Evolutionary conservation across 2,113 vertebrate genomes (phyloP).

Genomic region (Etheostoma spectabile): DNA sequence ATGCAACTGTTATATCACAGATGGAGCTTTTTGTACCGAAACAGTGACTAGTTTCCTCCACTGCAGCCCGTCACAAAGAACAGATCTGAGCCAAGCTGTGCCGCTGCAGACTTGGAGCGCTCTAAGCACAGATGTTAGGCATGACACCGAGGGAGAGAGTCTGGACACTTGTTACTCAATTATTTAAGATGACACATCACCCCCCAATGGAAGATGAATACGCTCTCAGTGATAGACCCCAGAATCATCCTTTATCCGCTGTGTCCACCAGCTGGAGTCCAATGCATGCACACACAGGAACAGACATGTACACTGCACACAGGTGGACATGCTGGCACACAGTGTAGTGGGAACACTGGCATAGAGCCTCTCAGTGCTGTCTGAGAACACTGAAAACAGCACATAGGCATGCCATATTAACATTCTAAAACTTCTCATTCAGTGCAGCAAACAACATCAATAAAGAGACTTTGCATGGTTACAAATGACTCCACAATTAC

Average conservation of each 20-base stretch:
- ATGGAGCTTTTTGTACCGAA: constrained; percentile 42
- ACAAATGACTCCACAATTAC: constrained; percentile 37
- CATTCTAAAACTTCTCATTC: constrained; percentile 43
- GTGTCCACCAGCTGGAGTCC: constrained; percentile 75
- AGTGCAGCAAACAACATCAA: constrained; percentile 12
- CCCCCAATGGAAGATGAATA: constrained; percentile 82
- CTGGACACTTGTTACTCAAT: constrained; percentile 85
- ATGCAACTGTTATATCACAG: constrained; percentile 44
- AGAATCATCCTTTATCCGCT: constrained; percentile 81
- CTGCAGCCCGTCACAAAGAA: constrained; percentile 62
- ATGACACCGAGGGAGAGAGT: constrained; percentile 65
- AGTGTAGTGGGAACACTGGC: constrained; percentile 14
- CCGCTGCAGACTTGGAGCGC: constrained; percentile 60
- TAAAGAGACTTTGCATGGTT: constrained; percentile 18
- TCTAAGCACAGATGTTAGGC: constrained; percentile 75
- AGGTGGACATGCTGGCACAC: constrained; percentile 48
- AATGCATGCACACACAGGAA: not conserved
- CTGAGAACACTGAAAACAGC: constrained; percentile 22
- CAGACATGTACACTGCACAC: constrained; percentile 29
- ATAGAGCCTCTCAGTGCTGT: not conserved
- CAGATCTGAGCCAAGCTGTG: constrained; percentile 65
- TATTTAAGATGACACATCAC: constrained; percentile 85
- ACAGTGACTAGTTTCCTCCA: constrained; percentile 41
- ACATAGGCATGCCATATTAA: constrained; percentile 7
- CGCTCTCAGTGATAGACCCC: constrained; percentile 78